A percentile compares a stretch with the other conserved stretches of the same genome.
phyloP scores from a whole-genome alignment of 2,888 invertebrate genomes.

The Monopis laevigella region DNA sequence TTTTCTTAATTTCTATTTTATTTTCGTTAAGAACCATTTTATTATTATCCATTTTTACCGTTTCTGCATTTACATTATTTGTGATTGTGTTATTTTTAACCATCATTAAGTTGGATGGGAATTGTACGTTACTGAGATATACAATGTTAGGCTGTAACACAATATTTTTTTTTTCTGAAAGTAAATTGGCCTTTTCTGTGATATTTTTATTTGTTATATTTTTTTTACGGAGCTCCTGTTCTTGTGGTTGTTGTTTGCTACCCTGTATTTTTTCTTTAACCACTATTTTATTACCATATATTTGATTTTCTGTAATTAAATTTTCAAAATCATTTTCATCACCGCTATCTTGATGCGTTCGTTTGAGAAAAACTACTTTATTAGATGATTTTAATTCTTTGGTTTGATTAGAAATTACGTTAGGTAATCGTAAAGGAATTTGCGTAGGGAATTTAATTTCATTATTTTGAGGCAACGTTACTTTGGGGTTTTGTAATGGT shows the following conservation, averaged over 20 bases:
- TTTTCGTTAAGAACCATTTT: slow-evolving; percentile 35
- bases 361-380: slow-evolving; percentile 57
- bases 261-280: slow-evolving; percentile 63
- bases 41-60: slow-evolving; percentile 25
- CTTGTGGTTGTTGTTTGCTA: slow-evolving; percentile 42
- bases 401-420: slow-evolving; percentile 42
- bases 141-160: slow-evolving; percentile 53
- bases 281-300: slow-evolving; percentile 64
- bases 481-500: slow-evolving; percentile 47
- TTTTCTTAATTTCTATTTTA: slow-evolving; percentile 23
- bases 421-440: slow-evolving; percentile 58
- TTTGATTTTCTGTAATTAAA: slow-evolving; percentile 64
- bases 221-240: slow-evolving; percentile 37
- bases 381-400: slow-evolving; percentile 42
- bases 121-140: slow-evolving; percentile 54
- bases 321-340: slow-evolving; percentile 65
- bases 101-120: slow-evolving; percentile 57
- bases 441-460: slow-evolving; percentile 54
- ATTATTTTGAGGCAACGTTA: slow-evolving; percentile 36
- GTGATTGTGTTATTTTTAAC: slow-evolving; percentile 44
- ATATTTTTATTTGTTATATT: slow-evolving; percentile 17
- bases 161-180: slow-evolving; percentile 40
- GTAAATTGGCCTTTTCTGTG: slow-evolving; percentile 26
- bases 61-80: slow-evolving; percentile 26
- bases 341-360: slow-evolving; percentile 55